phyloP scores from a whole-genome alignment of 2,113 vertebrate species.

The Python bivittatus region DNA sequence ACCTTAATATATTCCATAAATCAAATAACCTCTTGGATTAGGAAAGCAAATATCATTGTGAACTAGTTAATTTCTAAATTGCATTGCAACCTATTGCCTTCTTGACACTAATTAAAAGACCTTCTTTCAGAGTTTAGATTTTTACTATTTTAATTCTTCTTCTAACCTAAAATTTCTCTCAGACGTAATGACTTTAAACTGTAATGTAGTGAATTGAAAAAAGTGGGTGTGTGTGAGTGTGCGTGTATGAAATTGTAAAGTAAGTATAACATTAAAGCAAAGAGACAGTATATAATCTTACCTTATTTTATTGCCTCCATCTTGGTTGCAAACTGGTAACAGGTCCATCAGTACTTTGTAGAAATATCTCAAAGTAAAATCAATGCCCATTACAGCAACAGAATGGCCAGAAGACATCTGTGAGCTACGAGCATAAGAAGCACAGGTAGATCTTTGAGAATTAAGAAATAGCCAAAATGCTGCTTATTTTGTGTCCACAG shows the following conservation, averaged over 20 bases:
- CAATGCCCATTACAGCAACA: slow-evolving; percentile 96
- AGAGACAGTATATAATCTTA: slow-evolving; percentile 41
- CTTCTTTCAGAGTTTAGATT: not conserved
- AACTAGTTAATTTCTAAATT: not conserved
- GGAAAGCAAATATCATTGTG: too few species aligned
- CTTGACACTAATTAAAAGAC: not conserved
- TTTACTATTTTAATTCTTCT: not conserved
- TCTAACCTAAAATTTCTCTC: not conserved
- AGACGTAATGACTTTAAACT: slow-evolving; percentile 5
- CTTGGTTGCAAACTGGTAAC: slow-evolving; percentile 94
- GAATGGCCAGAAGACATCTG: slow-evolving; percentile 90
- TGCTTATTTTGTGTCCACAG: slow-evolving; percentile 1
- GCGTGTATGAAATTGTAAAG: not conserved
- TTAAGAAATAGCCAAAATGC: not conserved
- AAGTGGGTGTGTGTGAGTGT: too few species aligned
- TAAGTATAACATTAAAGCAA: not conserved
- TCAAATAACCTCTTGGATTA: not conserved
- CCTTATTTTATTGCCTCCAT: slow-evolving; percentile 97
- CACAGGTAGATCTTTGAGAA: not conserved
- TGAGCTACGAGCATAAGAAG: slow-evolving; percentile 65
- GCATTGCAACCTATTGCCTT: not conserved
- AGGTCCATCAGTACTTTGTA: slow-evolving; percentile 97
- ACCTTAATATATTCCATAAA: not conserved
- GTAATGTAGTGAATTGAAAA: not conserved
- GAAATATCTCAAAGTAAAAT: slow-evolving; percentile 97